Percentiles rank a stretch among this genome's conserved stretches.
Evolutionary conservation across 2,888 invertebrate genomes (phyloP).

Genomic region (Rhyacophila evoluta): DNA sequence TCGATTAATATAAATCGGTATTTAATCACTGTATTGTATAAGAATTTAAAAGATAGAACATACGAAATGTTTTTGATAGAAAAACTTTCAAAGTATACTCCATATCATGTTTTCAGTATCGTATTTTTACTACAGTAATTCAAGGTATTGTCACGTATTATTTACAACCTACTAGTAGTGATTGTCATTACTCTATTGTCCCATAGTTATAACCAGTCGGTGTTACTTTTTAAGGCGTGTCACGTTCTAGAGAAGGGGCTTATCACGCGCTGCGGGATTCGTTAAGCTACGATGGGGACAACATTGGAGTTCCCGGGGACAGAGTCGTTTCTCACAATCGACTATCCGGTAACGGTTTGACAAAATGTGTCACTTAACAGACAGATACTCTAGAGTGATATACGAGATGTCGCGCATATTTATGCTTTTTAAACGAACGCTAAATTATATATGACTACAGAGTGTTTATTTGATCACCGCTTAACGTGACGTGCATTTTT

Average conservation of each 20-base stretch:
- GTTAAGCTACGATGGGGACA: conserved; percentile 1
- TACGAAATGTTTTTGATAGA: not conserved
- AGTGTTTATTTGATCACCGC: too few relatives aligned
- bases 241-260: not conserved
- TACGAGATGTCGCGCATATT: too few relatives aligned
- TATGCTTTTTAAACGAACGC: too few relatives aligned
- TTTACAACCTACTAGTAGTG: conserved; percentile 12
- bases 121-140: not conserved
- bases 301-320: not conserved
- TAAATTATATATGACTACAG: too few relatives aligned
- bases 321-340: not conserved
- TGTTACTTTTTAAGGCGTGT: conserved; percentile 7
- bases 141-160: conserved; percentile 1
- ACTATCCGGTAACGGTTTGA: not conserved
- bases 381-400: too few relatives aligned
- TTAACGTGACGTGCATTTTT: too few relatives aligned
- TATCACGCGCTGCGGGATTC: conserved; percentile 21
- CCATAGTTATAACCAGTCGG: conserved; percentile 17
- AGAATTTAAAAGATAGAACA: too few relatives aligned
- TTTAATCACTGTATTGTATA: too few relatives aligned
- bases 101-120: not conserved
- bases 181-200: conserved; percentile 19
- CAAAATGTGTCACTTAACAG: too few relatives aligned
- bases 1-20: too few relatives aligned
- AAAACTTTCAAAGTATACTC: too few relatives aligned